Evolutionary conservation across 2,113 vertebrate genomes (phyloP), one percentile per base, ranked within the genome.

Genomic region (Labeo catla): DNA sequence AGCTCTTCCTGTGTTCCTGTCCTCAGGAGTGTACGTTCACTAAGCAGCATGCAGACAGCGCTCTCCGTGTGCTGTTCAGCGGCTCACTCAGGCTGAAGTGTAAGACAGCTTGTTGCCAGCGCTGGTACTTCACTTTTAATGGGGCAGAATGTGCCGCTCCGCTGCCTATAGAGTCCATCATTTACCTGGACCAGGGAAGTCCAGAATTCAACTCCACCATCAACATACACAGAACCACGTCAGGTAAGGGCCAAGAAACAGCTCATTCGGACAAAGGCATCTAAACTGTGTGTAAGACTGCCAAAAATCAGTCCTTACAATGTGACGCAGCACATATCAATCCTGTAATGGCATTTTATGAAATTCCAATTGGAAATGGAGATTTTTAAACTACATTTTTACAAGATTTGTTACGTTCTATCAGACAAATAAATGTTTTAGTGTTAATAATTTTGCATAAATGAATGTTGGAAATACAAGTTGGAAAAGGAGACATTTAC

Each of bases 41-140:
- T 2, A 99, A 99, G 95, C 94, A 96, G 94, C 96, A 97, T 3
- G 95, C 97, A 0, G 96, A 96, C 94, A 99, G 98, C 2, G 93
- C 97, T 0, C 95, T 99, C 1, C 94, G 98, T 0, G 98, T 99
- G 19, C 94, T 99, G 74, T 99, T 99, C 94, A 99, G 95, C 0
- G 98, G 98, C 4, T 98, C 98, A 0, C 96, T 99, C 1, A 95
- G 98, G 50, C 96, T 99, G 4, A 99, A 99, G 89, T 99, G 98
- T 93, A 97, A 94, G 90, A 97, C 8, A 0, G 97, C 98, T 0
- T 99, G 98, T 91, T 99, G 98, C 39, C 98, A 99, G 93, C 95
- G 98, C 66, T 99, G 98, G 98, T 99, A 99, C 92, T 99, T 99
- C 84, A 99, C 98, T 0, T 99, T 99, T 83, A 99, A 99, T 0